phyloP scores from a whole-genome alignment of 2,113 vertebrate genomes.

The Pica pica region DNA sequence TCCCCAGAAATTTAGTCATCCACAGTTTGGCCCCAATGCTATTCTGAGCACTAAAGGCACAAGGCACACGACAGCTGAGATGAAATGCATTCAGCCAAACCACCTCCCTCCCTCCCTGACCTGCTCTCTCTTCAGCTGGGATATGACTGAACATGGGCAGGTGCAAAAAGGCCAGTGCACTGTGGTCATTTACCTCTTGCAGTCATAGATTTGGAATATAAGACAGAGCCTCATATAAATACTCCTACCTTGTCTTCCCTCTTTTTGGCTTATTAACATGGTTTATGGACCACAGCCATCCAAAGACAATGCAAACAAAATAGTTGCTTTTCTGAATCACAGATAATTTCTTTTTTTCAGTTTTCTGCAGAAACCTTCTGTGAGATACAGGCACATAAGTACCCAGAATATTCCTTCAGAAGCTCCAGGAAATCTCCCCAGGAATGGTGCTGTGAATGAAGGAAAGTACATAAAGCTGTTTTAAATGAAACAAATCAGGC shows the following conservation, averaged over 20 bases:
- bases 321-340: background rate
- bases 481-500: background rate
- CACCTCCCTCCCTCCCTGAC: background rate
- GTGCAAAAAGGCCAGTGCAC: background rate
- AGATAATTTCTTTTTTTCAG: background rate
- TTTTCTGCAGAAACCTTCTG: background rate
- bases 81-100: background rate
- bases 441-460: background rate
- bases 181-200: rapidly evolving
- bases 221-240: rapidly evolving
- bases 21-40: background rate
- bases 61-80: background rate
- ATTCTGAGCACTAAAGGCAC: background rate
- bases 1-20: background rate
- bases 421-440: background rate
- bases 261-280: background rate
- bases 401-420: background rate
- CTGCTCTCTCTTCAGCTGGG: background rate
- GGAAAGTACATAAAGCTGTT: background rate
- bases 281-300: background rate
- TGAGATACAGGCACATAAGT: rapidly evolving
- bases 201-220: background rate
- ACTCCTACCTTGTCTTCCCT: background rate
- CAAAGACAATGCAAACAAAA: background rate
- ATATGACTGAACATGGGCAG: background rate